phyloP scores from a whole-genome alignment of 1,140 invertebrate species.

The Hydropsyche tenuis region DNA sequence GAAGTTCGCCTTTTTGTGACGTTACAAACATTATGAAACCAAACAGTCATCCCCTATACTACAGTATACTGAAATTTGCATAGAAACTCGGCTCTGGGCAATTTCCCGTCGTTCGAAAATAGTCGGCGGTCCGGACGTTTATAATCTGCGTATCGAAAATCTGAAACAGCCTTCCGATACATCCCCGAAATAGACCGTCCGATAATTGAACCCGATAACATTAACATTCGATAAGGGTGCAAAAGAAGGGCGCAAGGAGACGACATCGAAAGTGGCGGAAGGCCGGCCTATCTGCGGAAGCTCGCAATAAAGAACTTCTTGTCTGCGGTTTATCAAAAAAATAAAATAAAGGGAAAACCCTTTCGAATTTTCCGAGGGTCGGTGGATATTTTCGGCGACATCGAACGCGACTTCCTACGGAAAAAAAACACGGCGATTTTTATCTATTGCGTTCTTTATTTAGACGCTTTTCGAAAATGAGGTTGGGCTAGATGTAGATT shows the following conservation, averaged over 20 bases:
- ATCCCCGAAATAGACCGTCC: not conserved
- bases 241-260: too few species aligned
- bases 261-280: too few species aligned
- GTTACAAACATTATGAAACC: too few species aligned
- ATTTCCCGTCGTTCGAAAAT: too few species aligned
- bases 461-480: too few species aligned
- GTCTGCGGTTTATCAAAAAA: constrained; percentile 10
- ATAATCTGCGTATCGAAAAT: not conserved
- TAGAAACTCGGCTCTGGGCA: too few species aligned
- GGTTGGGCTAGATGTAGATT: constrained; percentile 9
- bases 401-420: not conserved
- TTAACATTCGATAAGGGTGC: constrained; percentile 10
- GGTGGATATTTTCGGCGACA: constrained; percentile 13
- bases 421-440: not conserved
- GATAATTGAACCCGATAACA: constrained; percentile 18
- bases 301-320: constrained; percentile 17
- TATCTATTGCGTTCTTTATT: too few species aligned
- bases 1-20: too few species aligned
- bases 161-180: too few species aligned
- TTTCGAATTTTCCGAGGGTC: not conserved
- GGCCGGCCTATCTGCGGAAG: constrained; percentile 4
- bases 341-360: not conserved
- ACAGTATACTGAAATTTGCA: too few species aligned
- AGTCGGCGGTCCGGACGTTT: not conserved
- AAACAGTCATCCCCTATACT: too few species aligned